phyloP scores from a whole-genome alignment of 1,140 invertebrate species.

The Listronotus oregonensis region DNA sequence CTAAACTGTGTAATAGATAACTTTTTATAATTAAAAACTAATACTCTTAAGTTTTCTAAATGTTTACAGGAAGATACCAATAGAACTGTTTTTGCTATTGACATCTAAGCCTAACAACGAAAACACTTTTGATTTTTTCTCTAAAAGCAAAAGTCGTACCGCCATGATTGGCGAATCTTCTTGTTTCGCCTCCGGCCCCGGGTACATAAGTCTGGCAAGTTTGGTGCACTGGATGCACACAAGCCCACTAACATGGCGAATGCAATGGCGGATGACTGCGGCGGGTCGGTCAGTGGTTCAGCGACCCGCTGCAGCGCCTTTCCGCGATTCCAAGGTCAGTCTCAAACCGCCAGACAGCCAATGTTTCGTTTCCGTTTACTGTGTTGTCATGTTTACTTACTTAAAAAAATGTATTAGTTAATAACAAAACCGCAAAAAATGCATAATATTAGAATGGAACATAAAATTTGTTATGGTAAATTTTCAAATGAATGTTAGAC shows the following conservation, averaged over 20 bases:
- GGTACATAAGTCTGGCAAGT: slow-evolving; percentile 24
- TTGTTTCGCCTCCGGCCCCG: not conserved
- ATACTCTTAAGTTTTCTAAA: too few relatives aligned
- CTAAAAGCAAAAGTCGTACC: slow-evolving; percentile 11
- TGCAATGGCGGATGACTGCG: slow-evolving; percentile 20
- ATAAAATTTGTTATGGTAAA: too few relatives aligned
- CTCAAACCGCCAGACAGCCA: slow-evolving; percentile 28
- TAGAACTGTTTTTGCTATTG: too few relatives aligned
- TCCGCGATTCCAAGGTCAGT: slow-evolving; percentile 35
- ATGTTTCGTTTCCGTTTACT: slow-evolving; percentile 34
- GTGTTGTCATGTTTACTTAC: slow-evolving; percentile 18
- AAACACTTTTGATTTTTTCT: not conserved
- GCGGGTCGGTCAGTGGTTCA: slow-evolving; percentile 35
- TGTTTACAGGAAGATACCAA: too few relatives aligned
- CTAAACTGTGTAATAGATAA: too few relatives aligned
- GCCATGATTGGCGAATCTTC: not conserved
- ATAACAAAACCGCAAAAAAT: too few relatives aligned
- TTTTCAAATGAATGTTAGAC: too few relatives aligned
- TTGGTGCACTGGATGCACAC: slow-evolving; percentile 11
- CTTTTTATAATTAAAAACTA: too few relatives aligned
- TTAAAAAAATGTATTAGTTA: not conserved
- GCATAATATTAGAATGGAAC: too few relatives aligned
- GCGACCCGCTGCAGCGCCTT: slow-evolving; percentile 32
- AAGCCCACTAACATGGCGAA: slow-evolving; percentile 27
- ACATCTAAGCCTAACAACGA: too few relatives aligned